Percentiles rank a stretch among this genome's conserved stretches.
Evolutionary conservation across 1,140 invertebrate species (phyloP).

Genomic region (Stenopsyche tienmushanensis): DNA sequence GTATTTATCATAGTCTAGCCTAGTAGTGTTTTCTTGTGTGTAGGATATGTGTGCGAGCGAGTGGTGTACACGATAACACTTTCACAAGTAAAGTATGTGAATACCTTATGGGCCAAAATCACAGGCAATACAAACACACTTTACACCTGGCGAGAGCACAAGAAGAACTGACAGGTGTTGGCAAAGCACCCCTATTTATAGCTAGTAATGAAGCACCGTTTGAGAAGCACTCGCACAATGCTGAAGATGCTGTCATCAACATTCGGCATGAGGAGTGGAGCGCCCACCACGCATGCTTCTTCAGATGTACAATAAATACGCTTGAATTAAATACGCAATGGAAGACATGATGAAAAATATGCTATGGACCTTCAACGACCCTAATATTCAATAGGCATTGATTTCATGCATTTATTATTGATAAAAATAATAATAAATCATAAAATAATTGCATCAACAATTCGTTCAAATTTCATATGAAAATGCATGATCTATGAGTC

Average conservation of each 20-base stretch:
- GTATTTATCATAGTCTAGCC: neutral
- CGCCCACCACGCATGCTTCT: neutral
- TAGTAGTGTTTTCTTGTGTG: neutral
- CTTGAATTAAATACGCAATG: neutral
- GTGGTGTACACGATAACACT: neutral
- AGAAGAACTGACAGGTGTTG: constrained; percentile 26
- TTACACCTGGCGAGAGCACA: constrained; percentile 1
- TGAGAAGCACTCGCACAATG: neutral
- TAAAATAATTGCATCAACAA: too few species aligned
- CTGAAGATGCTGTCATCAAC: constrained; percentile 7
- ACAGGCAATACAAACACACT: constrained; percentile 7
- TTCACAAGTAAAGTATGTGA: neutral
- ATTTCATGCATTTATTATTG: neutral
- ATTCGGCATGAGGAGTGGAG: neutral
- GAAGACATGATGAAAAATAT: neutral
- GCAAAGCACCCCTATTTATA: constrained; percentile 26
- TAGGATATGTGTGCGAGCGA: neutral
- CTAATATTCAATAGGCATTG: neutral
- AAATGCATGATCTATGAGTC: too few species aligned
- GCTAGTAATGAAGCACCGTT: neutral
- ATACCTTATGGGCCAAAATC: neutral
- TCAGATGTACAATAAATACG: neutral
- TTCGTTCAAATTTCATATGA: too few species aligned
- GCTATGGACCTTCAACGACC: too few species aligned
- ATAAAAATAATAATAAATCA: too few species aligned